Conservation (phyloP, 2,113 vertebrate species). For the Microtus pennsylvanicus region DNA sequence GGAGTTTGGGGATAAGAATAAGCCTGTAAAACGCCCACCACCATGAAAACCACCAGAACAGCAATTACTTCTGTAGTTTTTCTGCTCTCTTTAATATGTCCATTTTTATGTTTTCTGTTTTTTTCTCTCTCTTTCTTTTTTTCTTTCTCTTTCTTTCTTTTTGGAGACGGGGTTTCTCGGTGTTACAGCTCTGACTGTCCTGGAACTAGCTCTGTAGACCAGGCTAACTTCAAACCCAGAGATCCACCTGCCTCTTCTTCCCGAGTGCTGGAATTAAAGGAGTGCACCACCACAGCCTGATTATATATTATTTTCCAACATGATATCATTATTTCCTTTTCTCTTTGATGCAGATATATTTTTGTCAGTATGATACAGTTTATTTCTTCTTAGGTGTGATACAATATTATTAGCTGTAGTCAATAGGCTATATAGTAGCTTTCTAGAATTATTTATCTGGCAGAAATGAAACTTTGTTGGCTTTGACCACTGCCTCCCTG, state of each 20-base stretch:
- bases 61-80: neutral
- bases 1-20: neutral
- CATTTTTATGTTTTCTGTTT: neutral
- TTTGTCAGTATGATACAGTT: neutral
- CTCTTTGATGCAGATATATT: neutral
- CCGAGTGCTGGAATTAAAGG: no score
- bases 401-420: neutral
- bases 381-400: neutral
- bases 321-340: neutral
- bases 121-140: no score
- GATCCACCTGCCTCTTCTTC: no score
- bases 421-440: neutral
- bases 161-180: no score
- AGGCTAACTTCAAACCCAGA: no score
- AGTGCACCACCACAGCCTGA: no score
- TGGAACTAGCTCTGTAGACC: no score
- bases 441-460: slow-evolving; percentile 17
- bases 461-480: neutral
- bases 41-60: neutral
- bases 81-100: neutral
- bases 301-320: neutral
- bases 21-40: neutral
- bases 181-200: no score
- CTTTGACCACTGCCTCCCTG: neutral
- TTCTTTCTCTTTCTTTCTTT: no score